A percentile compares a stretch with the other conserved stretches of the same genome.
Evolutionary conservation across 92 coral and sea anemone genomes (phyloP).

Genomic region (Anthopleura xanthogrammica): DNA sequence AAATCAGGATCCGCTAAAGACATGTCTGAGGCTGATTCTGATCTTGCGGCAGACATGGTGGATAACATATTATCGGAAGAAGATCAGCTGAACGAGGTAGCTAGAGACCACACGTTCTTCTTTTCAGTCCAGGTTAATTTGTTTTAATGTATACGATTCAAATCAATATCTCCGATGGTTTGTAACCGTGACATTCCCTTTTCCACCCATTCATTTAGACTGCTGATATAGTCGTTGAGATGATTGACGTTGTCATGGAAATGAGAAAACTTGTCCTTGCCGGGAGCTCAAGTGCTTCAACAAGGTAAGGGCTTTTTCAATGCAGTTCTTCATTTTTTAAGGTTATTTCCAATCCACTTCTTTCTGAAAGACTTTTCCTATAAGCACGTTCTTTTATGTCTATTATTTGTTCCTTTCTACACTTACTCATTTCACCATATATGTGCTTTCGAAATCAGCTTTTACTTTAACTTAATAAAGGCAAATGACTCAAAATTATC

Average conservation of each 20-base stretch:
- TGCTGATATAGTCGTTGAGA: slow-evolving; percentile 62
- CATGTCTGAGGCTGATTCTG: slow-evolving; percentile 64
- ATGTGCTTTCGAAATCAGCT: too few relatives aligned
- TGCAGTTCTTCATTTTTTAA: not conserved
- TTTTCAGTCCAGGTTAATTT: not conserved
- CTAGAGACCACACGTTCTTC: not conserved
- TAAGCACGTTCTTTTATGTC: too few relatives aligned
- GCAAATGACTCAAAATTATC: too few relatives aligned
- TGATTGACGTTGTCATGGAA: slow-evolving; percentile 59
- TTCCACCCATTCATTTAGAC: slow-evolving; percentile 40
- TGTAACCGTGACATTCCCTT: not conserved
- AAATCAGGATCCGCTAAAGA: slow-evolving; percentile 32
- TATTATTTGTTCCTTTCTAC: too few relatives aligned
- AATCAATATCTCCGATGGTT: not conserved
- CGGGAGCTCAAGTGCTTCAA: slow-evolving; percentile 51
- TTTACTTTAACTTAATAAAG: too few relatives aligned
- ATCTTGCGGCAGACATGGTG: slow-evolving; percentile 60
- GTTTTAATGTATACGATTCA: not conserved
- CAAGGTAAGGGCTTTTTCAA: slow-evolving; percentile 48
- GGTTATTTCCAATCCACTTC: not conserved
- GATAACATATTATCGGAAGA: slow-evolving; percentile 40
- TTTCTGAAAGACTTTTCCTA: not conserved
- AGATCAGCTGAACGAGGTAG: slow-evolving; percentile 66
- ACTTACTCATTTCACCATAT: too few relatives aligned
- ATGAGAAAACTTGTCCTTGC: slow-evolving; percentile 42